Percentiles rank a stretch among this genome's conserved stretches.
Conservation (phyloP, 2,113 vertebrate species). For the Chauna torquata region DNA sequence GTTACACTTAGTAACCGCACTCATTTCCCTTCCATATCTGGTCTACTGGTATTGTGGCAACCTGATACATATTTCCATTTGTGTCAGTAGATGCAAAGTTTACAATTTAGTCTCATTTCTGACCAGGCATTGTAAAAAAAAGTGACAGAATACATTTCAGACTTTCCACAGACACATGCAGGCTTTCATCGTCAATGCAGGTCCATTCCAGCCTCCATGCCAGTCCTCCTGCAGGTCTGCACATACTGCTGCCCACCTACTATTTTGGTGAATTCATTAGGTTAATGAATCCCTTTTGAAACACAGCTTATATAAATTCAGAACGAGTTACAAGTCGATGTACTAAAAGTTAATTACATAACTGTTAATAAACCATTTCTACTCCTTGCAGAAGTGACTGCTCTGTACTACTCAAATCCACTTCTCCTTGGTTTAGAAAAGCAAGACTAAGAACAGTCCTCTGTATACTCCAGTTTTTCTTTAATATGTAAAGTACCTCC, state of each 20-base stretch:
- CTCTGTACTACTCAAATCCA: neutral
- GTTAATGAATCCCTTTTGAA: neutral
- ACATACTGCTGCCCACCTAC: neutral
- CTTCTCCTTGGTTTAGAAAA: neutral
- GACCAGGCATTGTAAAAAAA: neutral
- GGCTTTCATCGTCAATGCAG: neutral
- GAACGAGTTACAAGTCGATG: neutral
- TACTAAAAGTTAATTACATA: neutral
- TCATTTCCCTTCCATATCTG: neutral
- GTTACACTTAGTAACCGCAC: neutral
- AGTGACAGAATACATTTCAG: neutral
- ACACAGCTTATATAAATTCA: neutral
- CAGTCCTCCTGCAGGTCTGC: neutral
- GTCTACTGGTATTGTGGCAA: neutral
- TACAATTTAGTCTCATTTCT: neutral
- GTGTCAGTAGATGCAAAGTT: neutral
- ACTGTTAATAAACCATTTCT: neutral
- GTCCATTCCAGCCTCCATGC: neutral
- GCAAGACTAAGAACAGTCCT: neutral
- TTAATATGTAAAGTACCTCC: neutral
- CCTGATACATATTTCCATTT: fast-evolving
- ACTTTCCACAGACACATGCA: neutral
- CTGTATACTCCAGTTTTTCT: neutral
- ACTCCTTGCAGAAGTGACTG: neutral
- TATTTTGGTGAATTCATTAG: neutral